A percentile compares a stretch with the other conserved stretches of the same genome.
Conservation (phyloP, 2,797 vertebrate species). For the Poliocrania exsul region DNA sequence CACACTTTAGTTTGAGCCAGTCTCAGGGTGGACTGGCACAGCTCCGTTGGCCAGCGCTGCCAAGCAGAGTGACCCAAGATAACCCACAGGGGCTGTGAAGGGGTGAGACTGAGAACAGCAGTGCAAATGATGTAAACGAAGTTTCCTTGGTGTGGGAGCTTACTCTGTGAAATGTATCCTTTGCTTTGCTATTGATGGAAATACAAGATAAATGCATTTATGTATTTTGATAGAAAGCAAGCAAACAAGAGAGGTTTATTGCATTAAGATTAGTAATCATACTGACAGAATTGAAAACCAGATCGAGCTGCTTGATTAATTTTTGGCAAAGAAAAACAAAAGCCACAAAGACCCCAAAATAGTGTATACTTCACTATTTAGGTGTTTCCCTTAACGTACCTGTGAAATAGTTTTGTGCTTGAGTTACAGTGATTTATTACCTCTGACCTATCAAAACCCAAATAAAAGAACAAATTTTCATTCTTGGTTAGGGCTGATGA, state of each 20-base stretch:
- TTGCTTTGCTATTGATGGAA: neutral
- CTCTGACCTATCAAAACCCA: neutral
- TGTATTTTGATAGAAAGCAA: neutral
- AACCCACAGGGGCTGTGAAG: neutral
- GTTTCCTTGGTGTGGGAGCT: neutral
- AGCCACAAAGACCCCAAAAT: neutral
- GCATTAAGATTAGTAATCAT: neutral
- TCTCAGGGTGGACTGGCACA: neutral
- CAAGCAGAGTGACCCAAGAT: neutral
- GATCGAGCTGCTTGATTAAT: neutral
- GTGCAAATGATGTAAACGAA: neutral
- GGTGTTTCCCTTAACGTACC: neutral
- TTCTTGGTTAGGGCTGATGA: neutral
- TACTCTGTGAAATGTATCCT: neutral
- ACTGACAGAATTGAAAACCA: neutral
- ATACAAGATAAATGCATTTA: neutral
- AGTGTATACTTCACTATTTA: neutral
- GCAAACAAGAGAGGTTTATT: rapidly evolving
- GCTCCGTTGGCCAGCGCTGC: neutral
- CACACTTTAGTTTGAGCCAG: neutral
- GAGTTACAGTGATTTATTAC: neutral
- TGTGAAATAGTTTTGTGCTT: neutral
- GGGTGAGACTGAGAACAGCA: neutral
- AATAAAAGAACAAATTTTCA: neutral
- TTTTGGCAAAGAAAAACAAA: neutral